Conservation (phyloP, 2,113 vertebrate species). For the Tursiops truncatus region DNA sequence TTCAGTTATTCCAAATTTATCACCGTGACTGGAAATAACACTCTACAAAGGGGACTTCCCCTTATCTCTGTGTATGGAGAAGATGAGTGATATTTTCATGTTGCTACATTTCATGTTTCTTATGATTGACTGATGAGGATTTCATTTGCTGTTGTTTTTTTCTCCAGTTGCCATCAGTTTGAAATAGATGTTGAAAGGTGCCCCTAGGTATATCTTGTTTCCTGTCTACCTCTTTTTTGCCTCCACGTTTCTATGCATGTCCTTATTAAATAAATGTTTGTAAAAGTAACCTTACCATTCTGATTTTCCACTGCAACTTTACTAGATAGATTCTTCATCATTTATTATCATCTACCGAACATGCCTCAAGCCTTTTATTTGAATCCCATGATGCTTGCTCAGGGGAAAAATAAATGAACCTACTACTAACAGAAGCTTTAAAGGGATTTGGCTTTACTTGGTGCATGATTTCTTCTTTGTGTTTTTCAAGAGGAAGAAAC, state of each 20-base stretch:
- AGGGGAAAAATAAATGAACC: slow-evolving; percentile 55
- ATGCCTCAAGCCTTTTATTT: slow-evolving; percentile 62
- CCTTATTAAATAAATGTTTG: slow-evolving; percentile 73
- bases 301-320: slow-evolving; percentile 62
- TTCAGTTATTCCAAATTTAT: slow-evolving; percentile 34
- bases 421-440: background rate
- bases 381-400: slow-evolving; percentile 40
- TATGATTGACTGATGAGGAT: slow-evolving; percentile 8
- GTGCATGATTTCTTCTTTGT: slow-evolving; percentile 55
- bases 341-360: slow-evolving; percentile 58
- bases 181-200: slow-evolving; percentile 52
- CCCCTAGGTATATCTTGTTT: slow-evolving; percentile 34
- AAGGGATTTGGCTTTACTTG: slow-evolving; percentile 47
- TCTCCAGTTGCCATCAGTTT: background rate
- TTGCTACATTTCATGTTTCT: background rate
- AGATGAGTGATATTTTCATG: background rate
- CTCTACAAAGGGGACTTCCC: background rate
- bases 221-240: background rate
- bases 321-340: slow-evolving; percentile 64
- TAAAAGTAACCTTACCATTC: slow-evolving; percentile 62
- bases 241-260: slow-evolving; percentile 59
- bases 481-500: slow-evolving; percentile 29
- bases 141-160: slow-evolving; percentile 7
- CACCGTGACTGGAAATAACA: background rate
- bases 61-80: background rate